Percentiles rank a stretch among this genome's conserved stretches.
Conservation (phyloP, 2,113 vertebrate genomes). For the Eubucco bourcierii region DNA sequence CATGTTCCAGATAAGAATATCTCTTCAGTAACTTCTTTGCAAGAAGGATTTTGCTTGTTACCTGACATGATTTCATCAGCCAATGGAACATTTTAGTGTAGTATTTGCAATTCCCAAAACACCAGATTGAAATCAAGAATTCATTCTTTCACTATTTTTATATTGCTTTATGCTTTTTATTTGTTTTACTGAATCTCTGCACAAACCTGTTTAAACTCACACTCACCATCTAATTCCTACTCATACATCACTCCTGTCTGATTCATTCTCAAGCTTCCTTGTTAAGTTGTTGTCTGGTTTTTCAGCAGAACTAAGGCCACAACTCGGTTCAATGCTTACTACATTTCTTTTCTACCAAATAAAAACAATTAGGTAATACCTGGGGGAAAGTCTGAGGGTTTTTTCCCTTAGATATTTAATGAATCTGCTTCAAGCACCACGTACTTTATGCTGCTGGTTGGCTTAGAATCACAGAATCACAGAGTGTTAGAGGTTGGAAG, state of each 20-base stretch:
- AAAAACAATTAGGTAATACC: neutral
- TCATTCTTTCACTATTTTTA: neutral
- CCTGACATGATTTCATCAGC: neutral
- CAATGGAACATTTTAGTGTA: neutral
- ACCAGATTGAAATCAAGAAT: neutral
- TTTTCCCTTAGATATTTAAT: rapidly evolving
- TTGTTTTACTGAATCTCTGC: neutral
- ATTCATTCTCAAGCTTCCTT: neutral
- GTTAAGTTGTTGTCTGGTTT: neutral
- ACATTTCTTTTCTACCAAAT: neutral
- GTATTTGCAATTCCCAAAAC: neutral
- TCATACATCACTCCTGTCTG: neutral
- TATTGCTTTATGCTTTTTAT: neutral
- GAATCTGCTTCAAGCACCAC: neutral
- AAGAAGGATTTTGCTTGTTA: neutral
- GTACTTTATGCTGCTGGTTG: neutral
- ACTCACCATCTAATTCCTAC: neutral
- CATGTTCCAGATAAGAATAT: neutral
- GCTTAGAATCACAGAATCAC: no score
- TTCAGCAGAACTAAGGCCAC: neutral
- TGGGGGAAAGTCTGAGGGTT: neutral
- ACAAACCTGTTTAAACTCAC: neutral
- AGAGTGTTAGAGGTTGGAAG: no score
- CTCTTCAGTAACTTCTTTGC: neutral
- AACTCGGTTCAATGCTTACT: neutral